Evolutionary conservation across 2,888 invertebrate species (phyloP).

Genomic region (Tortricodes alternella): DNA sequence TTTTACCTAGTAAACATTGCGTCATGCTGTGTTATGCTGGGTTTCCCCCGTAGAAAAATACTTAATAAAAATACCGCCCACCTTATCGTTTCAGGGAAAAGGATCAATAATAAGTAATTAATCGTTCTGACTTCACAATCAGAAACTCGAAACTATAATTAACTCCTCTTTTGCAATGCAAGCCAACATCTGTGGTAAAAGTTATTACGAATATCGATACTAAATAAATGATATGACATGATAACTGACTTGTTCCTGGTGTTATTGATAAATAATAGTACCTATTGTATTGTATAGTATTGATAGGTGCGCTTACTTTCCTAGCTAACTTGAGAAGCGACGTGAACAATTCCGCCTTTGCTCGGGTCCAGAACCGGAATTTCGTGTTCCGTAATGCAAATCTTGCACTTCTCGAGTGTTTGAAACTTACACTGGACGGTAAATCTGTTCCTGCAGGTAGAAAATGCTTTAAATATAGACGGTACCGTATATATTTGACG

Average conservation of each 20-base stretch:
- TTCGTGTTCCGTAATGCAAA: constrained; percentile 20
- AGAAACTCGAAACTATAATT: constrained; percentile 8
- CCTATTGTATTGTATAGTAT: not conserved
- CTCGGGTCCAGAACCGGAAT: constrained; percentile 2
- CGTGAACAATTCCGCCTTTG: constrained; percentile 18
- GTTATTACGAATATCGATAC: constrained; percentile 14
- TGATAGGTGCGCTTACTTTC: constrained; percentile 7
- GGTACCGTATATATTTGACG: not conserved
- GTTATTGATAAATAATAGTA: no score
- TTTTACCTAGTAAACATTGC: constrained; percentile 1
- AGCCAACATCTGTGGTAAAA: constrained; percentile 9
- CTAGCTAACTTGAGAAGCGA: constrained; percentile 11
- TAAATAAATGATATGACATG: constrained; percentile 19
- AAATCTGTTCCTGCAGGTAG: constrained; percentile 4
- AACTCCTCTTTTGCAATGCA: constrained; percentile 4
- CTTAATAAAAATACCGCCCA: constrained; percentile 5
- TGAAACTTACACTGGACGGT: not conserved
- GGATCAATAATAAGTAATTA: constrained; percentile 8
- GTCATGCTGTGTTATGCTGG: not conserved
- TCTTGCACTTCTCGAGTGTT: constrained; percentile 14
- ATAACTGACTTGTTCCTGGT: no score
- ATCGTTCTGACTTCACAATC: not conserved
- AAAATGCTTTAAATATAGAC: not conserved
- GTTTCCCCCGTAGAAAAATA: not conserved
- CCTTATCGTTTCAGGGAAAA: constrained; percentile 4